Base-by-base conservation (phyloP, 2,888 invertebrate species). In the Ectropis crepuscularia region DNA sequence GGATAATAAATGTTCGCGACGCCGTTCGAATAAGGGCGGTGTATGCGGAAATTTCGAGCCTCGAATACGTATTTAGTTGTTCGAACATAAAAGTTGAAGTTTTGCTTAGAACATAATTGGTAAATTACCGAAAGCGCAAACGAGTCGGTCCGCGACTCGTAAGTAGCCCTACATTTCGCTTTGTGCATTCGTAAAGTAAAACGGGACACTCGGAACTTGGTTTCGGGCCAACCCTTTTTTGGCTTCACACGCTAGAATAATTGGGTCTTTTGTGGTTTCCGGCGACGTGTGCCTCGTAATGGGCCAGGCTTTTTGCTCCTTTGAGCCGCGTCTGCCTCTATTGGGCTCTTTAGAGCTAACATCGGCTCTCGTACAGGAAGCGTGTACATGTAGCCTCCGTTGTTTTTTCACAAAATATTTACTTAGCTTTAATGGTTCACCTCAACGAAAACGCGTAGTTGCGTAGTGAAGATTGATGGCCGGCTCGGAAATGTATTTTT, bases 241-340 rank as follows among this genome's bases (percentile, higher is more conserved):
- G 84, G 86, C 82, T 85, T 84, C 85, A 84, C 86, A 79, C 84
- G 81, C 79, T 79, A 80, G 79, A 80, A 87, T 89, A 88, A 90
- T 88, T 88, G 88, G 87, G 87, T 86, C 87, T 87, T 88, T 87
- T 89, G 88, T 86, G 89, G 89, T 87, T 81, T 81, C 80, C 82
- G 81, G 72, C 81, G 75, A 82, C 87, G 85, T 85, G 86, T 84
- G 82, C 79, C 80, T 75, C 74, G 81, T 87, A 88, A 88, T 86
- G 82, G 85, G 78, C 77, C 77, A 74, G 80, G 80, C 78, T 85
- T 86, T 87, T 87, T 85, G 78, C 81, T 77, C 83, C 82, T 87
- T 87, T 86, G 82, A 82, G 75, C 77, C 73, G 75, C 74, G 72
- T 71, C 75, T 76, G 77, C 77, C 74, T 84, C 79, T 82, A 82